Evolutionary conservation across 2,797 vertebrate genomes (phyloP), one percentile per base, ranked within the genome.

Genomic region (Siniperca undulata): DNA sequence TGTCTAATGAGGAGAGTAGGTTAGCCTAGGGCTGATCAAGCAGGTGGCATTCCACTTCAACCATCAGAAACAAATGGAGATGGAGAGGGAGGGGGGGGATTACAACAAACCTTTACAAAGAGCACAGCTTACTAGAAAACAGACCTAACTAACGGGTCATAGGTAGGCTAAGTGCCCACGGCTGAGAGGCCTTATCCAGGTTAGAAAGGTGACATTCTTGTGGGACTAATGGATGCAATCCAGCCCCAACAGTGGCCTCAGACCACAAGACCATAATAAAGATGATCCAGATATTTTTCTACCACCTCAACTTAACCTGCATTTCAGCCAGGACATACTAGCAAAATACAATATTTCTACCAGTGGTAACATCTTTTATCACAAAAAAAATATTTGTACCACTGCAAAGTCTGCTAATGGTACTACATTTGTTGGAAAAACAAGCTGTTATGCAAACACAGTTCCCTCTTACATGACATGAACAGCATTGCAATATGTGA

Each of bases 201-300:
- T 87, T 81, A 81, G 66, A 84, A 56, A 85, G 82, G 88, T 87
- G 85, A 90, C 89, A 93, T 87, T 89, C 89, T 80, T 87, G 12
- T 59, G 42, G 60, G 75, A 83, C 82, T 86, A 85, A 84, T 44
- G 59, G 75, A 77, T 61, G 13, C 36, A 78, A 68, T 74, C 17
- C 46, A 9, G 24, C 11, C 50, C 62, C 3, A 66, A 60, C 7
- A 42, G 0, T 27, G 4, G 56, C 59, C 69, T 74, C 62, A 46
- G 24, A 85, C 48, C 42, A 74, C 30, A 68, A 66, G 30, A 53
- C 72, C 10, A 65, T 11, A 80, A 74, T 5, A 72, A 82, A 68
- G 44, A 80, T 22, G 22, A 50, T 14, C 2, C 12, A 36, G 2
- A 81, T 70, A 58, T 70, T 46, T 62, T 56, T 59, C 11, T 16